phyloP scores from a whole-genome alignment of 2,888 invertebrate genomes.

The Megamerina dolium region DNA sequence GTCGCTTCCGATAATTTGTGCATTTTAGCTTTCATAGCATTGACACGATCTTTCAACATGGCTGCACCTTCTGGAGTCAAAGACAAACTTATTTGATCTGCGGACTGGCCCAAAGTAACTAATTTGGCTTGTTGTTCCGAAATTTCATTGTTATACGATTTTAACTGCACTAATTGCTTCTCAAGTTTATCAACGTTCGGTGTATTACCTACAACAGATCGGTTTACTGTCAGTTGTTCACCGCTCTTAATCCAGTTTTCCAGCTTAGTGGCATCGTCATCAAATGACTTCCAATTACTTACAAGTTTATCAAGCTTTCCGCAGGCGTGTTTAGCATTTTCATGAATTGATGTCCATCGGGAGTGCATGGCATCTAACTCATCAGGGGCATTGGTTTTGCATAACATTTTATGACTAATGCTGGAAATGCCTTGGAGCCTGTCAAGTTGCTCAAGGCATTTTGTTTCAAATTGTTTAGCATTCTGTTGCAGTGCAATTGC shows the following conservation, averaged over 20 bases:
- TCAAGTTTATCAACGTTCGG: conserved; percentile 72
- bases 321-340: conserved; percentile 70
- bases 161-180: conserved; percentile 67
- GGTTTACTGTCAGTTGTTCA: conserved; percentile 57
- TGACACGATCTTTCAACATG: conserved; percentile 64
- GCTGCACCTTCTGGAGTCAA: conserved; percentile 72
- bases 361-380: conserved; percentile 79
- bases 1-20: conserved; percentile 70
- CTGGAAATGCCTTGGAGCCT: conserved; percentile 68
- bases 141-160: conserved; percentile 77
- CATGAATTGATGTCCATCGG: conserved; percentile 79
- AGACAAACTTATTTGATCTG: conserved; percentile 71
- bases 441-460: conserved; percentile 70
- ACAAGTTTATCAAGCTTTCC: conserved; percentile 73
- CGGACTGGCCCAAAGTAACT: conserved; percentile 70
- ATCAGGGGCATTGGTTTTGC: conserved; percentile 71
- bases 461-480: conserved; percentile 65
- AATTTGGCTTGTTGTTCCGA: conserved; percentile 79
- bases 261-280: conserved; percentile 67
- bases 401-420: conserved; percentile 69
- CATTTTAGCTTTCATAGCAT: conserved; percentile 68
- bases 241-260: conserved; percentile 70
- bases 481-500: conserved; percentile 71
- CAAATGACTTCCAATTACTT: conserved; percentile 75
- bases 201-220: conserved; percentile 59